phyloP scores from a whole-genome alignment of 2,888 invertebrate species.

The Drosophila nr. perissopoda region DNA sequence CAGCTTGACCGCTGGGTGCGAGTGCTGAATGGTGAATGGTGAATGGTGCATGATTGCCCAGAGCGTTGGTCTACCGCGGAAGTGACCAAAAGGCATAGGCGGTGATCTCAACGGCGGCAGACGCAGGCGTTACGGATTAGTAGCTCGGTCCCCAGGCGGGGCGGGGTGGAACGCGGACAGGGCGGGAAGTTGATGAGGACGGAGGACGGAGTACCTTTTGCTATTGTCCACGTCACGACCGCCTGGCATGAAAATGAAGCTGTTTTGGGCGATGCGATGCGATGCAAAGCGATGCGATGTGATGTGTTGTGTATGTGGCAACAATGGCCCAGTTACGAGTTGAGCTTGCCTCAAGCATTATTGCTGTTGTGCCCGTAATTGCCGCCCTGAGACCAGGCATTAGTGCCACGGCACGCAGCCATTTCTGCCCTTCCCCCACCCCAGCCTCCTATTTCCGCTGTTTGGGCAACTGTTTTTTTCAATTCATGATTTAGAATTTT shows the following conservation, averaged over 20 bases:
- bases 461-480: slow-evolving; percentile 41
- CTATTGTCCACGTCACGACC: slow-evolving; percentile 67
- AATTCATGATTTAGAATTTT: slow-evolving; percentile 4
- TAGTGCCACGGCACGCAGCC: slow-evolving; percentile 70
- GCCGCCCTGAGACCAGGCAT: slow-evolving; percentile 67
- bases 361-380: slow-evolving; percentile 59
- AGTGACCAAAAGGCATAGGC: slow-evolving; percentile 67
- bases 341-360: slow-evolving; percentile 20
- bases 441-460: slow-evolving; percentile 24
- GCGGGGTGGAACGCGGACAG: not conserved
- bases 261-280: slow-evolving; percentile 40
- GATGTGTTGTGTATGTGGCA: slow-evolving; percentile 12
- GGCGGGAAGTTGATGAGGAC: not conserved
- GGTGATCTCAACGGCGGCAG: slow-evolving; percentile 5
- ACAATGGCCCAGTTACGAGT: slow-evolving; percentile 50
- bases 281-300: not conserved
- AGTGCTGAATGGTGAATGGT: not conserved
- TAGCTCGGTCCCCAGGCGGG: slow-evolving; percentile 7
- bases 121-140: slow-evolving; percentile 65
- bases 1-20: slow-evolving; percentile 65
- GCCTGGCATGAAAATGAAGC: slow-evolving; percentile 71
- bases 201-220: not conserved
- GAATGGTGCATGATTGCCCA: slow-evolving; percentile 51
- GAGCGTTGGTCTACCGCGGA: slow-evolving; percentile 63
- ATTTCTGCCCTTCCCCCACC: not conserved